These are phyloP conservation scores for Scelioninae gen. 2 DNA, from an alignment of 2,888 invertebrate genomes.

Conservation along the genomic window DNA sequence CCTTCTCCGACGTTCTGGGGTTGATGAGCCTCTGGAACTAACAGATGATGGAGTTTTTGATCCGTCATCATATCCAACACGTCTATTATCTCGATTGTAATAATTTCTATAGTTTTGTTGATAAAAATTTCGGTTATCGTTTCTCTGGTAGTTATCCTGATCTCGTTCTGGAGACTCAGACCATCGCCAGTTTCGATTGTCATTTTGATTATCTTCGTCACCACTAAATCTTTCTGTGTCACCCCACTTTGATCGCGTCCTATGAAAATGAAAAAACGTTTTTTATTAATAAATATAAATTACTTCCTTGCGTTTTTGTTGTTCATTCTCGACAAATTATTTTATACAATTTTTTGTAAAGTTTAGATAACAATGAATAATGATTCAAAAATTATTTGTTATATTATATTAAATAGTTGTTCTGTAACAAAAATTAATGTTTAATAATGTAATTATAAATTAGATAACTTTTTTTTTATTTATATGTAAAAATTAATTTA, in stretches of 20 bases:
- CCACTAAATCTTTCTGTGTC: constrained; percentile 62
- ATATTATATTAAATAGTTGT: too few species aligned
- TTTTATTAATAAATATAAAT: neutral
- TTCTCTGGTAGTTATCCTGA: constrained; percentile 55
- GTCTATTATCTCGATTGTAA: constrained; percentile 45
- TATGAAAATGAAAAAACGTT: constrained; percentile 8
- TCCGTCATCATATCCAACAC: constrained; percentile 40
- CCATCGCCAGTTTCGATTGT: constrained; percentile 82
- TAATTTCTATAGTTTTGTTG: constrained; percentile 38
- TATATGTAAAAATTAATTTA: too few species aligned
- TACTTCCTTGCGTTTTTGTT: neutral
- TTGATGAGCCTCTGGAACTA: constrained; percentile 54
- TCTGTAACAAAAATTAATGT: too few species aligned
- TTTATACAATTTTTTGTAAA: neutral
- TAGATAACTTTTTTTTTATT: too few species aligned
- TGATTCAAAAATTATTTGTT: too few species aligned
- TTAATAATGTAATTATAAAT: too few species aligned
- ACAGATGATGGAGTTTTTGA: constrained; percentile 56
- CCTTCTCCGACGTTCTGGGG: constrained; percentile 44
- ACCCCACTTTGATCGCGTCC: constrained; percentile 68
- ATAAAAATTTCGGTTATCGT: constrained; percentile 50
- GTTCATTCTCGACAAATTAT: neutral
- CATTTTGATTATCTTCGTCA: constrained; percentile 62
- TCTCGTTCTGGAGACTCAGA: constrained; percentile 83
- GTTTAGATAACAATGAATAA: too few species aligned